phyloP scores from a whole-genome alignment of 2,888 invertebrate genomes.

The Cabera pusaria region DNA sequence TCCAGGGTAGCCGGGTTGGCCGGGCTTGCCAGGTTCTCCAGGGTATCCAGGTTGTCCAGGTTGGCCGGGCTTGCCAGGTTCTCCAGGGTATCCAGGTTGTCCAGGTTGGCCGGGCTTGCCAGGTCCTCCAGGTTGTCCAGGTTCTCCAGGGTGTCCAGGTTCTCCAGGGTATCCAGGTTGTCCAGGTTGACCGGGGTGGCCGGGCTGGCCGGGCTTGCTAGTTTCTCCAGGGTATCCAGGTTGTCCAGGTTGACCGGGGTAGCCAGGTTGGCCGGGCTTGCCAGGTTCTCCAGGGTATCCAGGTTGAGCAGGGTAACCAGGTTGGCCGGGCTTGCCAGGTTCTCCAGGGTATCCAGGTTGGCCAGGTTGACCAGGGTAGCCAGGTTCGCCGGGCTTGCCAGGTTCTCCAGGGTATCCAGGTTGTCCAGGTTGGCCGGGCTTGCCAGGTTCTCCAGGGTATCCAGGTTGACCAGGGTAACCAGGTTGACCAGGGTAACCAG shows the following conservation, averaged over 20 bases:
- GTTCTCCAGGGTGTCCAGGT: conserved; percentile 22
- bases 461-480: conserved; percentile 11
- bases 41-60: conserved; percentile 46
- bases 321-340: conserved; percentile 44
- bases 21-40: conserved; percentile 38
- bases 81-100: conserved; percentile 56
- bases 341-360: conserved; percentile 36
- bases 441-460: background rate
- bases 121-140: conserved; percentile 30
- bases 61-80: too few relatives aligned
- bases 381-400: conserved; percentile 27
- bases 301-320: conserved; percentile 34
- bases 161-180: conserved; percentile 18
- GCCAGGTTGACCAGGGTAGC: conserved; percentile 24
- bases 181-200: conserved; percentile 35
- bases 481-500: conserved; percentile 28
- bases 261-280: conserved; percentile 30
- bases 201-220: conserved; percentile 50
- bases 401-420: too few relatives aligned
- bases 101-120: conserved; percentile 32
- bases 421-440: conserved; percentile 32
- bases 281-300: conserved; percentile 34
- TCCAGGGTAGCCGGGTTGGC: conserved; percentile 44
- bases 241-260: conserved; percentile 39
- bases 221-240: conserved; percentile 39